Percentiles rank a stretch among this genome's conserved stretches.
These are phyloP conservation scores for Odontocolon sp. DNA, from an alignment of 2,888 invertebrate species.

Conservation along the genomic window DNA sequence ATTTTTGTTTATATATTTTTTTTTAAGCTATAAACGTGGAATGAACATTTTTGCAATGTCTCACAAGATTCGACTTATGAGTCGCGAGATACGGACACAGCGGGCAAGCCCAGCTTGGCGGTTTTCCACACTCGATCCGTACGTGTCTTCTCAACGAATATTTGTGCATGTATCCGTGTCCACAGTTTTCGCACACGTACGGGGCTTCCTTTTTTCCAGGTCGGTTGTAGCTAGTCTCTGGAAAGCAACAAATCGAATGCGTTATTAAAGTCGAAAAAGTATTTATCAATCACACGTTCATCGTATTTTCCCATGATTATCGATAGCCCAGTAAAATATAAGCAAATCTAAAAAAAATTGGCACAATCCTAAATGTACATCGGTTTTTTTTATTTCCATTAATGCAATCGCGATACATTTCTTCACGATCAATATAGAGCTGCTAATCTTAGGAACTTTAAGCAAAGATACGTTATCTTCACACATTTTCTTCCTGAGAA, in stretches of 20 bases:
- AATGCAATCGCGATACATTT: constrained; percentile 19
- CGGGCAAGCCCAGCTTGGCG: constrained; percentile 67
- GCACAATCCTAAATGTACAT: not conserved
- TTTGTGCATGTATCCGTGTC: constrained; percentile 67
- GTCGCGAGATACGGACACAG: constrained; percentile 61
- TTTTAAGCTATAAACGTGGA: constrained; percentile 9
- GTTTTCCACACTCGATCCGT: constrained; percentile 68
- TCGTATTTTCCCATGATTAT: not conserved
- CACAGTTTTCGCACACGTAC: constrained; percentile 68
- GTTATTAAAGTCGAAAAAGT: constrained; percentile 16
- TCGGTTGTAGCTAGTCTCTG: constrained; percentile 25
- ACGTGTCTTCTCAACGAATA: constrained; percentile 70
- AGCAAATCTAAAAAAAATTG: constrained; percentile 3
- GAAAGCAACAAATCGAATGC: constrained; percentile 25
- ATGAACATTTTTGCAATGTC: constrained; percentile 60
- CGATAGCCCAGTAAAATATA: not conserved
- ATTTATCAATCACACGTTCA: not conserved
- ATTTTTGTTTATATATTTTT: too few relatives aligned
- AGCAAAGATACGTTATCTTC: not conserved
- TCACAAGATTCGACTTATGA: constrained; percentile 60
- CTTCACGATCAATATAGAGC: not conserved
- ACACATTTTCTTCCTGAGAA: constrained; percentile 21
- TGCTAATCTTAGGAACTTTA: not conserved
- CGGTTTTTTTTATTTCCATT: constrained; percentile 39
- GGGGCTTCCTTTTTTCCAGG: constrained; percentile 21